phyloP scores from a whole-genome alignment of 2,888 invertebrate species.

The Napeogenes sylphis region DNA sequence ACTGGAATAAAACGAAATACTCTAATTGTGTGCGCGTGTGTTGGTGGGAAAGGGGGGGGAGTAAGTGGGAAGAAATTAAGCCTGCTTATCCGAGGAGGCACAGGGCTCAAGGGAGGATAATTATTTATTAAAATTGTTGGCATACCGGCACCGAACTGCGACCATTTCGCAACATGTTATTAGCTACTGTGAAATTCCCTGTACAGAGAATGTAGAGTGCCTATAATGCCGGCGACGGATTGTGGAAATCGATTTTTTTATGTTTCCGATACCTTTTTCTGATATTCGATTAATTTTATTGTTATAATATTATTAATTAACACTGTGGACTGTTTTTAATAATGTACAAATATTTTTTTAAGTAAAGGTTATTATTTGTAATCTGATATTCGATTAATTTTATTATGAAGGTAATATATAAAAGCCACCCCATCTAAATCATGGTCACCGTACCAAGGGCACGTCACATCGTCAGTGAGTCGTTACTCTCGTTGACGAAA shows the following conservation, averaged over 20 bases:
- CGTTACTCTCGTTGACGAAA: constrained; percentile 45
- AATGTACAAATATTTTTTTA: too few species aligned
- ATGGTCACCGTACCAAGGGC: constrained; percentile 22
- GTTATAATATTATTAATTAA: background rate
- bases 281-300: background rate
- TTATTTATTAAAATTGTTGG: constrained; percentile 72
- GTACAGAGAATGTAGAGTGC: constrained; percentile 39
- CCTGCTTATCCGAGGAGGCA: constrained; percentile 52
- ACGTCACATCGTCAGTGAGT: constrained; percentile 36
- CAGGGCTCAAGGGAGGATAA: constrained; percentile 50
- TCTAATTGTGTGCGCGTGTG: constrained; percentile 26
- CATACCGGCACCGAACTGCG: constrained; percentile 45
- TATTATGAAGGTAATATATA: too few species aligned
- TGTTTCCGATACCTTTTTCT: background rate
- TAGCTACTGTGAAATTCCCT: constrained; percentile 47
- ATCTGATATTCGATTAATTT: too few species aligned
- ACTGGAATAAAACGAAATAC: constrained; percentile 26
- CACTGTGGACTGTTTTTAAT: too few species aligned
- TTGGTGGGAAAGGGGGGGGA: constrained; percentile 33
- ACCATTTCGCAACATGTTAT: constrained; percentile 41
- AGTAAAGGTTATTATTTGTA: too few species aligned
- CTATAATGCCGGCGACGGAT: constrained; percentile 32
- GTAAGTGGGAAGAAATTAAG: constrained; percentile 47
- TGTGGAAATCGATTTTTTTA: constrained; percentile 19
- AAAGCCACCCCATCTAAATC: background rate